Evolutionary conservation across 1,140 invertebrate species (phyloP).

Genomic region (Pseudoatta argentina): DNA sequence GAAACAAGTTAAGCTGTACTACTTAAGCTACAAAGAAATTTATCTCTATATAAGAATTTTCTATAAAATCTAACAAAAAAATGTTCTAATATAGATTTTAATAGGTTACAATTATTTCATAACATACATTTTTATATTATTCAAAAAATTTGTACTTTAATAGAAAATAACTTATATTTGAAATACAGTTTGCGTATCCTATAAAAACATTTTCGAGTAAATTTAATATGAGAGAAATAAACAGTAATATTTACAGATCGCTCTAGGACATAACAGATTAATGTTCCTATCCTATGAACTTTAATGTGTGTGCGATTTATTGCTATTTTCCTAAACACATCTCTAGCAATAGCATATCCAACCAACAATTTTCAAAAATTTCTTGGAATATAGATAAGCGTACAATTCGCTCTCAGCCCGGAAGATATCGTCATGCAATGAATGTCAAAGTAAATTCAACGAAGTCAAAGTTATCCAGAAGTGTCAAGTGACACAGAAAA

Average conservation of each 20-base stretch:
- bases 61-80: neutral
- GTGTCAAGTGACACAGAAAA: conserved; percentile 54
- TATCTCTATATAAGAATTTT: neutral
- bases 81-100: neutral
- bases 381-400: neutral
- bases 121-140: neutral
- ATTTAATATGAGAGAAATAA: neutral
- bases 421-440: conserved; percentile 42
- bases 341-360: neutral
- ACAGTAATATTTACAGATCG: neutral
- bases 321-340: neutral
- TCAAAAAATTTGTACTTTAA: neutral
- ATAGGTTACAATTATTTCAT: neutral
- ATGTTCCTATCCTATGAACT: neutral
- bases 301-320: neutral
- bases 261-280: neutral
- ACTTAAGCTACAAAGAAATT: neutral
- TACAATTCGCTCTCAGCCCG: conserved; percentile 20
- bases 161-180: neutral
- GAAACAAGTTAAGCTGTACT: neutral
- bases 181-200: neutral
- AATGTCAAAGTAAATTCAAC: conserved; percentile 34
- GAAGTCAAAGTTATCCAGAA: neutral
- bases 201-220: neutral
- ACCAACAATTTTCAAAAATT: neutral